Evolutionary conservation across 2,113 vertebrate genomes (phyloP).

Genomic region (Microcebus murinus): DNA sequence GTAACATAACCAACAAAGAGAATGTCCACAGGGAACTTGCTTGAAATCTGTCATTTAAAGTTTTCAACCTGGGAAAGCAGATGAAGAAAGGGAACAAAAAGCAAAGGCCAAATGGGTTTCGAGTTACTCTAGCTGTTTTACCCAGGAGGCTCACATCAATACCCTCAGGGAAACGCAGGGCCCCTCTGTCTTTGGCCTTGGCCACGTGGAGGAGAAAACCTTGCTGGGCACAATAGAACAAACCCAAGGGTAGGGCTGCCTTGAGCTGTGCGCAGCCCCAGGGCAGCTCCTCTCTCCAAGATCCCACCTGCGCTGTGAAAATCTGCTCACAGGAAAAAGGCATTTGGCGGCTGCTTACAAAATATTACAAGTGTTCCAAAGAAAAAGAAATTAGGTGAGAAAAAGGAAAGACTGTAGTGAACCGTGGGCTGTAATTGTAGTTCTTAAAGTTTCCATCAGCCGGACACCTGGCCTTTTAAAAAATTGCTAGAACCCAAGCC

Average conservation of each 20-base stretch:
- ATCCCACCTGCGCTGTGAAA: background rate
- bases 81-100: conserved; percentile 7
- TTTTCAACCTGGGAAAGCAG: background rate
- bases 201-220: background rate
- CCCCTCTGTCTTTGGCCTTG: background rate
- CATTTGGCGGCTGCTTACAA: background rate
- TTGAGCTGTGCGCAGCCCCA: background rate
- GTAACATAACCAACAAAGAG: background rate
- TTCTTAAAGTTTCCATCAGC: background rate
- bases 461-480: background rate
- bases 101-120: background rate
- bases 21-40: background rate
- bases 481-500: background rate
- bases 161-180: background rate
- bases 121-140: background rate
- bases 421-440: background rate
- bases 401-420: background rate
- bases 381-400: background rate
- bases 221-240: background rate
- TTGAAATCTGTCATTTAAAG: conserved; percentile 35
- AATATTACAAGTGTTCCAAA: background rate
- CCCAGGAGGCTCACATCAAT: background rate
- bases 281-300: background rate
- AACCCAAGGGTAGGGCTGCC: background rate
- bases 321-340: background rate